A percentile compares a stretch with the other conserved stretches of the same genome.
These are phyloP conservation scores for Drosophila vallismaia DNA, from an alignment of 2,888 invertebrate genomes.

Conservation along the genomic window DNA sequence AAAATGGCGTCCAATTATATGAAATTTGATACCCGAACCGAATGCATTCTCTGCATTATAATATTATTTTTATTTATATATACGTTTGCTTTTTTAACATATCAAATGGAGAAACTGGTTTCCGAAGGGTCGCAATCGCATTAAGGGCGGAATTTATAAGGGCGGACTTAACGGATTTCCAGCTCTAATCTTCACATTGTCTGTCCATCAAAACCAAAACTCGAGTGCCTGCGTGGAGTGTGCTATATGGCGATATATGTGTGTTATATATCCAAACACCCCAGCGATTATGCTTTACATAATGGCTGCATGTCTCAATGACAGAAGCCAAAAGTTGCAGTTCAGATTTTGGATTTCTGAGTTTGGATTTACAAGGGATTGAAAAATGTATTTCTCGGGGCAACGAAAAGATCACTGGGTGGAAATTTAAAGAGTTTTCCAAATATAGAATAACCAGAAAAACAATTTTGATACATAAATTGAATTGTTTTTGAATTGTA, in stretches of 20 bases:
- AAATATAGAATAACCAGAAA: not conserved
- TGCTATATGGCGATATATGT: slow-evolving; percentile 43
- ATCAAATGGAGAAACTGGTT: slow-evolving; percentile 17
- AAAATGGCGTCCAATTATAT: slow-evolving; percentile 74
- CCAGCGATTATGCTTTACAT: not conserved
- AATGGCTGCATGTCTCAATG: slow-evolving; percentile 48
- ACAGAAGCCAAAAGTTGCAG: slow-evolving; percentile 61
- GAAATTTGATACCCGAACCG: slow-evolving; percentile 64
- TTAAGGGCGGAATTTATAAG: slow-evolving; percentile 55
- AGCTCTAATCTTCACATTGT: slow-evolving; percentile 72
- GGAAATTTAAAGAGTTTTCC: not conserved
- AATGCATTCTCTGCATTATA: not conserved
- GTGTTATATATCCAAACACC: not conserved
- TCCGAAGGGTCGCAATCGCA: slow-evolving; percentile 58
- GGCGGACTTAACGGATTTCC: slow-evolving; percentile 72
- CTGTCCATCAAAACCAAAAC: slow-evolving; percentile 55
- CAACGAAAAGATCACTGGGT: slow-evolving; percentile 3
- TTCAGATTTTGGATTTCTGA: slow-evolving; percentile 31
- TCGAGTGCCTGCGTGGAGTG: slow-evolving; percentile 38
- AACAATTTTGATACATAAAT: no score
- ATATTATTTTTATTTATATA: not conserved
- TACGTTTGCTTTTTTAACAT: slow-evolving; percentile 16
- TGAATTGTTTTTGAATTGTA: no score
- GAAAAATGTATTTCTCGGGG: not conserved
- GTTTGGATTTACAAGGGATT: not conserved